A percentile compares a stretch with the other conserved stretches of the same genome.
Conservation (phyloP, 2,797 vertebrate species). For the Gadopsis bispinosus region DNA sequence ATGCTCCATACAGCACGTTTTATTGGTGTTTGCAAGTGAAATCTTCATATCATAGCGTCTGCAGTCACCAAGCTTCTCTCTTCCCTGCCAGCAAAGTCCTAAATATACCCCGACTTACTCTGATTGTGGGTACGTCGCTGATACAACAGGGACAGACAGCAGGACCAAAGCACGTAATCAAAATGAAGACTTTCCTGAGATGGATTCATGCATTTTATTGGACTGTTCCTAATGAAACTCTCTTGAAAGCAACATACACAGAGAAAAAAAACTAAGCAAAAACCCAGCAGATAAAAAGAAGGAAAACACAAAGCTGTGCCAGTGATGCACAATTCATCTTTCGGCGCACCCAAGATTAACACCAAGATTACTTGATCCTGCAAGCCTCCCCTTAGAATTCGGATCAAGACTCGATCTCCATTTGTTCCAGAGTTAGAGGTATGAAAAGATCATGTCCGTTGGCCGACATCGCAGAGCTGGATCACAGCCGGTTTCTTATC, state of each 20-base stretch:
- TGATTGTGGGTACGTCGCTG: neutral
- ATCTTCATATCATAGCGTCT: neutral
- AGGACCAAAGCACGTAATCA: neutral
- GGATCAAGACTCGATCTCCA: neutral
- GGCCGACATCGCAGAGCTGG: conserved; percentile 27
- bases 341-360: neutral
- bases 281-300: neutral
- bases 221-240: neutral
- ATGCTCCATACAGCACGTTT: neutral
- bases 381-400: conserved; percentile 16
- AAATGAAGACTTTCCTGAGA: conserved; percentile 1
- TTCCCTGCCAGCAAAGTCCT: neutral
- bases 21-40: neutral
- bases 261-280: too few relatives aligned
- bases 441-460: conserved; percentile 25
- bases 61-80: neutral
- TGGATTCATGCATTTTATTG: conserved; percentile 3
- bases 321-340: conserved; percentile 4
- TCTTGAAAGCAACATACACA: neutral
- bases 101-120: neutral
- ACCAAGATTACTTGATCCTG: conserved; percentile 1
- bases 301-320: neutral
- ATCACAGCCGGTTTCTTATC: conserved; percentile 16
- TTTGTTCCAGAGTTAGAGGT: conserved; percentile 17
- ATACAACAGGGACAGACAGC: neutral